Percentiles rank a stretch among this genome's conserved stretches.
Evolutionary conservation across 2,797 vertebrate species (phyloP).

Genomic region (Falco naumanni): DNA sequence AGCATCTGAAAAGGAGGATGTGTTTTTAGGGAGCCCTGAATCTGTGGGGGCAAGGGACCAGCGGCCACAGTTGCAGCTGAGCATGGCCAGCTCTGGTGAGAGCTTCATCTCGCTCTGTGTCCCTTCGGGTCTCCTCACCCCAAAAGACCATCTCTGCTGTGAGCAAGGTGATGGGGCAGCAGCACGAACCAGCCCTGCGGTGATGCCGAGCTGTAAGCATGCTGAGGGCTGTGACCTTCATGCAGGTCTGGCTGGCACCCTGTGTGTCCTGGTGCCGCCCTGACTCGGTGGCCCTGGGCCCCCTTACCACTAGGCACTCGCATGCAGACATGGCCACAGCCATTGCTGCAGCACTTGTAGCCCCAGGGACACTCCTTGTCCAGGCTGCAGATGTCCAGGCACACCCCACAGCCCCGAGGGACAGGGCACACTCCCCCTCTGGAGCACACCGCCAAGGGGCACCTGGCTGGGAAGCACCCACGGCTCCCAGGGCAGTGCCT

Average conservation of each 20-base stretch:
- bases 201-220: fast-evolving
- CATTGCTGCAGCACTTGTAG: constrained; percentile 37
- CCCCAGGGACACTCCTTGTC: constrained; percentile 1
- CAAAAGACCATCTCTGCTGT: not conserved
- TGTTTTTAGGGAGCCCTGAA: not conserved
- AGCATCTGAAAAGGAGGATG: not conserved
- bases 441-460: not conserved
- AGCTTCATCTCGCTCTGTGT: fast-evolving
- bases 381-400: not conserved
- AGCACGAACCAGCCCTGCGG: fast-evolving
- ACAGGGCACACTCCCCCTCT: not conserved
- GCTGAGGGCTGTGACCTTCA: not conserved
- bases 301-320: not conserved
- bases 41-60: fast-evolving
- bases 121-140: fast-evolving
- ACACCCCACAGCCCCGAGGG: fast-evolving
- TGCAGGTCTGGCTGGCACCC: not conserved
- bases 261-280: fast-evolving
- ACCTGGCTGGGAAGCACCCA: not conserved
- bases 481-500: fast-evolving
- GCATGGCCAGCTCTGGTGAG: not conserved
- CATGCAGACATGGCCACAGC: not conserved
- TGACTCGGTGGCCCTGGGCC: fast-evolving
- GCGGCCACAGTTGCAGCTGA: fast-evolving
- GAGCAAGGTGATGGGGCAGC: not conserved